These are phyloP conservation scores for Cepaea hortensis DNA, from an alignment of 2,888 invertebrate species.

Conservation along the genomic window DNA sequence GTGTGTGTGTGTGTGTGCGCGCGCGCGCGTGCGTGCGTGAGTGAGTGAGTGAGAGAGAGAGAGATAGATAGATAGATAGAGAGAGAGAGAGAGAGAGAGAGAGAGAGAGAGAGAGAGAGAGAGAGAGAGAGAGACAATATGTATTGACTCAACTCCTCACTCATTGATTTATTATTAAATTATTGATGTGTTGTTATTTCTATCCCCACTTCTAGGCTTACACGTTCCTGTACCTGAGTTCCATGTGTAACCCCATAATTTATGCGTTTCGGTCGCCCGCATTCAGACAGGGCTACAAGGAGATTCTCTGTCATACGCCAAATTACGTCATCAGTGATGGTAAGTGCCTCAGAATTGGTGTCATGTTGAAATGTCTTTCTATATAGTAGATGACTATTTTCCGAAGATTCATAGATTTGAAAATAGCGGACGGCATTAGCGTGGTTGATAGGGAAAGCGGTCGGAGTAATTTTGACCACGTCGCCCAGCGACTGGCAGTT, in stretches of 20 bases:
- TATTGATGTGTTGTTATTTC: background rate
- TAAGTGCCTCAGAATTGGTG: slow-evolving; percentile 52
- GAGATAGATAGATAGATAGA: background rate
- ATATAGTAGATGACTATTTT: background rate
- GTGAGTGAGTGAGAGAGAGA: background rate
- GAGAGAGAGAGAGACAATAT: background rate
- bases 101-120: background rate
- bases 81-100: background rate
- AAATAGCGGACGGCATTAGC: background rate
- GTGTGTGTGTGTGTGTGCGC: too few relatives aligned
- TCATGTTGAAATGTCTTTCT: background rate
- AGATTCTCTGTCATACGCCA: slow-evolving; percentile 68
- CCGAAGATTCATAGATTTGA: background rate
- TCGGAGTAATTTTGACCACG: too few relatives aligned
- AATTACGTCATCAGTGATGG: slow-evolving; percentile 70
- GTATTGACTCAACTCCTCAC: background rate
- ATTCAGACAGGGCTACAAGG: slow-evolving; percentile 70
- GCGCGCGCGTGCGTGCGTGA: too few relatives aligned
- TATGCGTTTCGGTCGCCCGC: slow-evolving; percentile 75
- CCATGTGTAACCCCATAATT: slow-evolving; percentile 77
- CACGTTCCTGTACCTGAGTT: slow-evolving; percentile 74
- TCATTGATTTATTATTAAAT: background rate
- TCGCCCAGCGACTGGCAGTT: too few relatives aligned
- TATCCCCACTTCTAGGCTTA: slow-evolving; percentile 60
- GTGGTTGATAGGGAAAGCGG: too few relatives aligned